phyloP scores from a whole-genome alignment of 2,797 vertebrate species.

The Kryptolebias ocellatus region DNA sequence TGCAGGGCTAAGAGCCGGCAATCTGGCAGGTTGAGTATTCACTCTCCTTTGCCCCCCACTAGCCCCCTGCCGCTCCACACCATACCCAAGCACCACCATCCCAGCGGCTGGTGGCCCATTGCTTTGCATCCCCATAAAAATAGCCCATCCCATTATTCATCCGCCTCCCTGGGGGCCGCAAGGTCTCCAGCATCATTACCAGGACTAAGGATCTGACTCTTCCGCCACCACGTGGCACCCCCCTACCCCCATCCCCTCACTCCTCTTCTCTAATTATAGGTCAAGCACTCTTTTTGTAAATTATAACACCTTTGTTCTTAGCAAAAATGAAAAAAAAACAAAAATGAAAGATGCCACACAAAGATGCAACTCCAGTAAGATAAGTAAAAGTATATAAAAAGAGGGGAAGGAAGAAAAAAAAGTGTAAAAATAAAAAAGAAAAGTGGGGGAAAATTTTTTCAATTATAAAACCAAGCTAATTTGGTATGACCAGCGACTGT shows the following conservation, averaged over 20 bases:
- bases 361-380: slow-evolving; percentile 57
- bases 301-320: slow-evolving; percentile 99
- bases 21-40: slow-evolving; percentile 77
- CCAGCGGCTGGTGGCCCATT: slow-evolving; percentile 77
- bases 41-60: slow-evolving; percentile 72
- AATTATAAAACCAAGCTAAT: slow-evolving; percentile 99
- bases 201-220: slow-evolving; percentile 97
- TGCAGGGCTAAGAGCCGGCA: slow-evolving; percentile 84
- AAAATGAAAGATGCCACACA: slow-evolving; percentile 62
- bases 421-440: slow-evolving; percentile 81
- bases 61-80: slow-evolving; percentile 73
- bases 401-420: slow-evolving; percentile 60
- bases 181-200: slow-evolving; percentile 99
- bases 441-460: slow-evolving; percentile 82
- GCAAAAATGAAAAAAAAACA: slow-evolving; percentile 79
- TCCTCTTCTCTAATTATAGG: slow-evolving; percentile 98
- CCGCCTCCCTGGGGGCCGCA: slow-evolving; percentile 90
- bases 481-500: slow-evolving; percentile 99
- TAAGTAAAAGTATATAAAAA: slow-evolving; percentile 62
- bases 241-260: slow-evolving; percentile 79
- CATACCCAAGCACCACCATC: slow-evolving; percentile 72
- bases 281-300: slow-evolving; percentile 99
- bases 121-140: slow-evolving; percentile 96
- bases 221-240: slow-evolving; percentile 85
- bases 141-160: slow-evolving; percentile 99